Base-by-base conservation (phyloP, 35 echinoderm and acorn worm species). In the Heliocidaris erythrogramma region DNA sequence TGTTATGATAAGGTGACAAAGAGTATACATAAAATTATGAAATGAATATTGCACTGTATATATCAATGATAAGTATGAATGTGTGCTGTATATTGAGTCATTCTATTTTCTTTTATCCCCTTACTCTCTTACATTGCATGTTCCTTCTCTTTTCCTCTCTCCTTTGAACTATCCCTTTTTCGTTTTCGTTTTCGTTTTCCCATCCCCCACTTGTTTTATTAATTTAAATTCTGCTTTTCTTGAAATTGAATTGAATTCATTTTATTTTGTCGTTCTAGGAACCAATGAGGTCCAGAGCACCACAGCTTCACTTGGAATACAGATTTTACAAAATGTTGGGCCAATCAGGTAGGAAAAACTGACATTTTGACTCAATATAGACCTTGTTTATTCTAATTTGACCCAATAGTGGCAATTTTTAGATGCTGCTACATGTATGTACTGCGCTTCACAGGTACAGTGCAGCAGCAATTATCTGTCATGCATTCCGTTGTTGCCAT, bases 251-350 rank as follows among this genome's bases (percentile, higher is more conserved):
- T 42, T 42, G 35, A 42, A 42, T 42, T 92, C 32, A 50, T 95
- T 93, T 97, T 30, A 85, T 35, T 24, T 59, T 47, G 12, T 87
- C 88, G 30, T 90, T 60, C 18, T 89, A 99, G 98, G 98, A 99
- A 95, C 96, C 98, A 16, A 99, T 99, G 98, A 97, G 95, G 65
- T 99, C 98, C 47, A 97, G 98, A 94, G 98, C 98, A 94, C 98
- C 98, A 59, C 98, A 99, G 88, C 96, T 99, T 47, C 98, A 99
- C 94, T 89, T 99, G 91, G 98, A 99, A 85, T 99, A 99, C 95
- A 99, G 98, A 85, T 99, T 99, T 95, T 99, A 99, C 95, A 99
- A 99, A 89, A 99, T 99, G 98, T 94, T 99, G 49, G 98, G 98
- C 18, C 96, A 97, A 97, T 94, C 96, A 96, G 98, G 98, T 99